A percentile compares a stretch with the other conserved stretches of the same genome.
phyloP scores from a whole-genome alignment of 1,140 invertebrate genomes.

The Homarus americanus region DNA sequence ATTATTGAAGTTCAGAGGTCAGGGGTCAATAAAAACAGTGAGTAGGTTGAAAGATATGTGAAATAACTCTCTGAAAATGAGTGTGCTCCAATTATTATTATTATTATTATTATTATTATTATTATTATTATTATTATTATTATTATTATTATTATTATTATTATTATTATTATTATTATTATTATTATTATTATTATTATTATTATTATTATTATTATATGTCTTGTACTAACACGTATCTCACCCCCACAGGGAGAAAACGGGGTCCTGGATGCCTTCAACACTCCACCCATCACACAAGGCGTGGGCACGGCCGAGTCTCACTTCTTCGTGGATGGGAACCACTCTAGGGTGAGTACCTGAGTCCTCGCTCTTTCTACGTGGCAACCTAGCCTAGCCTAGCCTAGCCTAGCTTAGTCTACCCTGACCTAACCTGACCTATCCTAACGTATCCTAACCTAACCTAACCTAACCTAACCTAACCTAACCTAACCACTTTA shows the following conservation, averaged over 20 bases:
- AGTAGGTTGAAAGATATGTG: too few relatives aligned
- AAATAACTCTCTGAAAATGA: not conserved
- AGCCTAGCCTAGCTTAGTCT: too few relatives aligned
- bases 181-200: constrained; percentile 26
- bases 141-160: not conserved
- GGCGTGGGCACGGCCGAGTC: constrained; percentile 89
- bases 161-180: not conserved
- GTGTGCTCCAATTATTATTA: too few relatives aligned
- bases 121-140: not conserved
- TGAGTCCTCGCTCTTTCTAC: not conserved
- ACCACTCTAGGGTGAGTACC: constrained; percentile 86
- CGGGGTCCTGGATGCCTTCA: constrained; percentile 89
- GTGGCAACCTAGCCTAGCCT: too few relatives aligned
- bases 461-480: too few relatives aligned
- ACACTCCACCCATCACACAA: constrained; percentile 86
- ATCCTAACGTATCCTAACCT: too few relatives aligned
- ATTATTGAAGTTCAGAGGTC: too few relatives aligned
- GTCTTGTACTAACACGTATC: too few relatives aligned
- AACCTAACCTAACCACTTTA: too few relatives aligned
- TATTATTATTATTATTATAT: too few relatives aligned
- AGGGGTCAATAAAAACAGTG: too few relatives aligned
- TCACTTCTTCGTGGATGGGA: constrained; percentile 92
- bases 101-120: constrained; percentile 3
- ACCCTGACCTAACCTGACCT: too few relatives aligned
- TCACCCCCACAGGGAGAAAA: constrained; percentile 78